Conservation (phyloP, 2,113 vertebrate species). For the Upupa epops region DNA sequence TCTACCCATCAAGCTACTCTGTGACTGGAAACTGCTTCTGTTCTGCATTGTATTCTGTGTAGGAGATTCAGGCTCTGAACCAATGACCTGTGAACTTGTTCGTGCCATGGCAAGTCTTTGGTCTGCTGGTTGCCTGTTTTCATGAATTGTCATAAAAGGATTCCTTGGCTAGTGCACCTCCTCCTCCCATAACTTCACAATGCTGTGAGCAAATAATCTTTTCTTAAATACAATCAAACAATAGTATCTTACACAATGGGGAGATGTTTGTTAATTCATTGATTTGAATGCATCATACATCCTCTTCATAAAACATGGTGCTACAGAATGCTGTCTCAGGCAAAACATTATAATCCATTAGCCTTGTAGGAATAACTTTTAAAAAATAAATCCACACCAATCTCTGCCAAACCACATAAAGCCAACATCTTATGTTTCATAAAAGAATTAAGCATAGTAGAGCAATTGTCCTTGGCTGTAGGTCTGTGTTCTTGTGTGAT, state of each 20-base stretch:
- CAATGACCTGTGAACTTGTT: neutral
- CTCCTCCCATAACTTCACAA: neutral
- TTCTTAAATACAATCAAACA: conserved; percentile 5
- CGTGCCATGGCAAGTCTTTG: neutral
- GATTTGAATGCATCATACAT: neutral
- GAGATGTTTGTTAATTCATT: conserved; percentile 1
- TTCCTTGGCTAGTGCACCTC: neutral
- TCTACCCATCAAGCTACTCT: neutral
- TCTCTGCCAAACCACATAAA: conserved; percentile 33
- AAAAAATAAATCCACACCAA: neutral
- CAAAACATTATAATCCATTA: conserved; percentile 52
- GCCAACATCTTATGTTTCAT: neutral
- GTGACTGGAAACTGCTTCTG: neutral
- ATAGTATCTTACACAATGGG: neutral
- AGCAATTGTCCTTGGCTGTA: conserved; percentile 50
- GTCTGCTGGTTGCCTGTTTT: neutral
- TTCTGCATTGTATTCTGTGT: neutral
- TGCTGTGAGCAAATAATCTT: conserved; percentile 7
- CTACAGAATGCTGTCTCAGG: conserved; percentile 40
- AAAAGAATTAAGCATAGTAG: neutral
- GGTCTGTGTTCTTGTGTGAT: neutral
- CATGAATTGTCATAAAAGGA: neutral
- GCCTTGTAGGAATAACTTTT: neutral
- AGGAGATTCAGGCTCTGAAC: neutral
- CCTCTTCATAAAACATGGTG: conserved; percentile 57